Base-by-base conservation (phyloP, 2,888 invertebrate genomes). In the Brachynemurus nebulosus region DNA sequence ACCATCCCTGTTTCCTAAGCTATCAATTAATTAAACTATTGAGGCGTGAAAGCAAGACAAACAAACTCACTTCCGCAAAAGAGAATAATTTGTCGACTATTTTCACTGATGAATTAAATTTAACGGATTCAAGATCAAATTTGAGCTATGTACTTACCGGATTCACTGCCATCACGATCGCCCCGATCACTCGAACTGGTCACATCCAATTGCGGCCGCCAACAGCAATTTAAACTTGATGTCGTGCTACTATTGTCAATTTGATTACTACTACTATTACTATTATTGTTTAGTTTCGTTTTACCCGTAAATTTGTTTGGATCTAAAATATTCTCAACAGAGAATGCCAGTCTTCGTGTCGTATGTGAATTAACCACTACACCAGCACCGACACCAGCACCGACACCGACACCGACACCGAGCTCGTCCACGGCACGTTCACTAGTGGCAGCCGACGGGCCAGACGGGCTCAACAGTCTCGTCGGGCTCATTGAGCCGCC, bases 241-340 rank as follows among this genome's bases (percentile, higher is more conserved):
- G 12, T n/a, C n/a, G n/a, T n/a, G n/a, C n/a, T n/a, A 30, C 14
- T 30, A 30, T 30, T 30, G 30, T 30, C 30, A 5, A 30, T 9
- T 12, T 14, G n/a, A 47, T 44, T 47, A 30, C 47, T 47, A 33
- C 40, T 40, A 20, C 42, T 44, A 19, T 34, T 35, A 20, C 41
- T 40, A 47, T 63, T 64, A 59, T 60, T 59, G 55, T 57, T 62
- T 50, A 60, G 60, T 44, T 60, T 59, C 49, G 66, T 65, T 55
- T 74, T 66, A 21, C 88, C 88, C 19, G 88, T 89, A 62, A 90
- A 90, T 67, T 90, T 90, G 55, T 80, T 89, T 3, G 90, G 90
- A 64, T 90, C 89, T 52, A 90, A 66, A 51, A 90, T 90, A 59
- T 90, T 90, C 67, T 90, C 89, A 17, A 90, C 90, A 4, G 88